Evolutionary conservation across 2,888 invertebrate genomes (phyloP), one percentile per base, ranked within the genome.

Genomic region (Tinea trinotella): DNA sequence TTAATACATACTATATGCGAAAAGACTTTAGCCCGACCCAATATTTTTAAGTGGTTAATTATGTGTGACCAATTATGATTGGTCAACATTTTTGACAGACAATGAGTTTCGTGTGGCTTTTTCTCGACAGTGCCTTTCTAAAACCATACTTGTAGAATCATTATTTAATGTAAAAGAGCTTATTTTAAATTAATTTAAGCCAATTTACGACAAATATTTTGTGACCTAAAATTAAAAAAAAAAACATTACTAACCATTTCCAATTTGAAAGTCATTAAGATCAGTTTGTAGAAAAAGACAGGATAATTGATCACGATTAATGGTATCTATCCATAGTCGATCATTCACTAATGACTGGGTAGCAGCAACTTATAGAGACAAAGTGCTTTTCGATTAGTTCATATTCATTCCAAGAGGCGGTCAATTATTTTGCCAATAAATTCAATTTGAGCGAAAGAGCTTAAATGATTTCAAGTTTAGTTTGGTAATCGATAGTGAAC

Each of bases 301-400:
- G 15, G 15, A 2, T 40, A 40, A 40, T 40, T 40, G 15, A 40
- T 40, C 5, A 40, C 5, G 40, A 40, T 40, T 40, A 15, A 40
- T 40, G n/a, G 30, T 30, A 30, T n/a, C n/a, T n/a, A n/a, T n/a
- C n/a, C n/a, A n/a, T 46, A 18, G 7, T 19, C 46, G 19, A 46
- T 46, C 46, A 19, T 19, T 46, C 46, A 17, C 10, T 46, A 46
- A 46, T 46, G 46, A 19, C 18, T 17, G 46, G 13, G 46, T 10
- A 46, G 17, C 46, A 46, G 46, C 15, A 46, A 46, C 10, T 46
- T 46, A 46, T 46, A 19, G 46, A 46, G 46, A 46, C 46, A 46
- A 50, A 50, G 50, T 50, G 50, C 50, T 24, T 50, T 50, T 50
- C 50, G 22, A 50, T 50, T 50, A 50, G 50, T 50, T 19, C 24